Conservation (phyloP, 2,797 vertebrate genomes). For the Staurois parvus region DNA sequence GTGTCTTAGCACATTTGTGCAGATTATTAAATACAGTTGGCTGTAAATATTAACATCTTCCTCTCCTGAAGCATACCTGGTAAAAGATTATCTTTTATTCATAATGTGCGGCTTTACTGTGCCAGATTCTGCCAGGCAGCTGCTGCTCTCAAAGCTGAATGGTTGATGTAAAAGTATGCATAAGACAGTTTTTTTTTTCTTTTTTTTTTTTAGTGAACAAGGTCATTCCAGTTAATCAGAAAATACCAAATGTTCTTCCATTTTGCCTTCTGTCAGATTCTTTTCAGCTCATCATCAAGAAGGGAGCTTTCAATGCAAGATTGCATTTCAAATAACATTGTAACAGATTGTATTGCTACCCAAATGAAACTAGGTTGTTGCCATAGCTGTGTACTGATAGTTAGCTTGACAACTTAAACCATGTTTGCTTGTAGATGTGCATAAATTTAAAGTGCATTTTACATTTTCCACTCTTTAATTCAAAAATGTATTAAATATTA, state of each 20-base stretch:
- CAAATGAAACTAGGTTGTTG: constrained; percentile 46
- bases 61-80: not conserved
- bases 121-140: constrained; percentile 15
- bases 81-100: constrained; percentile 12
- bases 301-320: constrained; percentile 47
- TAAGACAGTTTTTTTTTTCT: constrained; percentile 27
- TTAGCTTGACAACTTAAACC: constrained; percentile 36
- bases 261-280: constrained; percentile 63
- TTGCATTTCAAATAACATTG: constrained; percentile 55
- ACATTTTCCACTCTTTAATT: constrained; percentile 24
- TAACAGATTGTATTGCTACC: constrained; percentile 53
- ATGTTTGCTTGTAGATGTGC: constrained; percentile 7
- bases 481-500: constrained; percentile 46
- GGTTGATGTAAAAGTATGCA: constrained; percentile 30
- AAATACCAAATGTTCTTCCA: constrained; percentile 63
- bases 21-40: not conserved
- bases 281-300: constrained; percentile 59
- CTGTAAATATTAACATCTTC: not conserved
- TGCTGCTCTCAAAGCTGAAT: constrained; percentile 15
- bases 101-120: constrained; percentile 1
- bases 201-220: constrained; percentile 25
- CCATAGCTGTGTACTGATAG: constrained; percentile 33
- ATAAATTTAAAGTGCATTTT: constrained; percentile 45
- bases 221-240: constrained; percentile 61
- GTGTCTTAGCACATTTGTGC: not conserved